Base-by-base conservation (phyloP, 1,140 invertebrate species). In the Temnothorax nylanderi region DNA sequence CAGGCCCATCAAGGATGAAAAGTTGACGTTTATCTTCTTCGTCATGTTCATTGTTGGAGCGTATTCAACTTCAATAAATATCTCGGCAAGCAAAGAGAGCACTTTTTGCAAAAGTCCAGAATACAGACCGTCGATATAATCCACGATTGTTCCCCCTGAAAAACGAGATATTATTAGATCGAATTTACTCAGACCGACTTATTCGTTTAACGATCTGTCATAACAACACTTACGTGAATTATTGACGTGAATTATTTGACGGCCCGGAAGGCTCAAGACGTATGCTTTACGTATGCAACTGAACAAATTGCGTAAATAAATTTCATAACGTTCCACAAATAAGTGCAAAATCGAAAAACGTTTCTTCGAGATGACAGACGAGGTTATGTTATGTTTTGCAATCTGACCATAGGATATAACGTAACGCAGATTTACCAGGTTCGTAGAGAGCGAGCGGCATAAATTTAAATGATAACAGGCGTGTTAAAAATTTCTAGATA, bases 21-120 rank as follows among this genome's bases (percentile, higher is more conserved):
- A 92, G 81, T 94, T 95, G 0, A 95, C 90, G 32, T 93, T 95
- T 62, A 95, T 95, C 85, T 94, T 95, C 71, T 93, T 95, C 21
- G 91, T 85, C 44, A 60, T 78, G 78, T 94, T 94, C 94, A 95
- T 94, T 4, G 21, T 88, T 49, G 11, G 6, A 72, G 16, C 32
- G 6, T 71, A 21, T 3, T 81, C 10, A 37, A 80, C 11, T 7
- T 54, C n/a, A 34, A 41, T 37, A 32, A 13, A 3, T 21, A 6
- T 37, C n/a, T 67, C 21, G 41, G 3, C 26, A 62, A 44, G 4
- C 6, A 76, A 51, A 49, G 3, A 18, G 11, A 80, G 54, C 2
- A 64, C 18, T n/a, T 1, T 44, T 0, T 1, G 3, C 6, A 3
- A 44, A 49, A 3, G 26, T 26, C 26, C 26, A 21, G 11, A 16